Conservation (phyloP, 2,113 vertebrate species). For the Thalassarche chlororhynchos region DNA sequence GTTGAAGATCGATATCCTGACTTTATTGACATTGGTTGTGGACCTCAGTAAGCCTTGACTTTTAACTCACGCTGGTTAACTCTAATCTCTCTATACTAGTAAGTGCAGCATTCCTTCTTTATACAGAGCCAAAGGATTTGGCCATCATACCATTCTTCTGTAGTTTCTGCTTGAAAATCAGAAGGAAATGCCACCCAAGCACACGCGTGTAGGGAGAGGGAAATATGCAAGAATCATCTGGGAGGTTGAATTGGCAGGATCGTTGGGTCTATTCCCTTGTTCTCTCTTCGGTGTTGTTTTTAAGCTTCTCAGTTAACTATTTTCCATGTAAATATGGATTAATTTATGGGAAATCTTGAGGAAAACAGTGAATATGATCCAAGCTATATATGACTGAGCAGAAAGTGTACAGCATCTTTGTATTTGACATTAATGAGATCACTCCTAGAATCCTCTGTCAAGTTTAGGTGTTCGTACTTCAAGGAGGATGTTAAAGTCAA, state of each 20-base stretch:
- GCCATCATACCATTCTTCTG: background rate
- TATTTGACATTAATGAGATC: background rate
- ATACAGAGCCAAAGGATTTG: background rate
- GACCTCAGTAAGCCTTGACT: background rate
- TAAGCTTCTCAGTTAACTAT: background rate
- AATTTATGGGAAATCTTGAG: background rate
- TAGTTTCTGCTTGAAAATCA: background rate
- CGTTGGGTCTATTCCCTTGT: background rate
- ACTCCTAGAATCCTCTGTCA: background rate
- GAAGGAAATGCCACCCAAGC: background rate
- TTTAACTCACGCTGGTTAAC: background rate
- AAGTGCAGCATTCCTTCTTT: background rate
- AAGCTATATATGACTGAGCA: background rate
- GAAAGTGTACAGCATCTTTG: background rate
- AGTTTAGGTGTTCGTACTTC: background rate
- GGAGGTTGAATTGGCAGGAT: background rate
- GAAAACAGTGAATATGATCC: background rate
- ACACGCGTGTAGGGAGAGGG: rapidly evolving
- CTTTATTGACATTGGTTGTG: background rate
- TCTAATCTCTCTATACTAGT: background rate
- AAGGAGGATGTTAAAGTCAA: background rate
- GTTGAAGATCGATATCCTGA: rapidly evolving
- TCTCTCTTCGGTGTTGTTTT: background rate
- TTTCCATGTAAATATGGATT: background rate
- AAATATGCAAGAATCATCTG: rapidly evolving